Conservation (phyloP, 2,113 vertebrate genomes). For the Oncorhynchus tshawytscha region DNA sequence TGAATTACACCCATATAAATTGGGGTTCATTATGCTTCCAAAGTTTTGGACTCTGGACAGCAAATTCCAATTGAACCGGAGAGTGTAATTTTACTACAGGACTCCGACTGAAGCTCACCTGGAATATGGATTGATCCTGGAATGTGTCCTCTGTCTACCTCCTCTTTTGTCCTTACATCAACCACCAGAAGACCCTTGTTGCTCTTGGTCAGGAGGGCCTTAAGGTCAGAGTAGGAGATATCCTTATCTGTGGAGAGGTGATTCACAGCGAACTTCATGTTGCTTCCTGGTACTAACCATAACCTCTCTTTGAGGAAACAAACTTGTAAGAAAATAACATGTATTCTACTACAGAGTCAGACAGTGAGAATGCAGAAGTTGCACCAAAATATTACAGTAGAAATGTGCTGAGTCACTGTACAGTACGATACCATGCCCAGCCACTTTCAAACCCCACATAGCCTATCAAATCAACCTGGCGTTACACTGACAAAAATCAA, state of each 20-base stretch:
- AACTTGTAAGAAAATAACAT: too few relatives aligned
- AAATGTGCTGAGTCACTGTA: too few relatives aligned
- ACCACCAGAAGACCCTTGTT: conserved; percentile 62
- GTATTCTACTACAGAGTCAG: too few relatives aligned
- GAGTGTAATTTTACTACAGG: not conserved
- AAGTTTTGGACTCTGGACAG: not conserved
- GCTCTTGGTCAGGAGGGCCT: conserved; percentile 55
- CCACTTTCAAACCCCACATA: too few relatives aligned
- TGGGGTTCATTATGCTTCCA: not conserved
- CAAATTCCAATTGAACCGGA: not conserved
- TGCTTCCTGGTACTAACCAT: too few relatives aligned
- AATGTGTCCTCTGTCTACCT: conserved; percentile 70
- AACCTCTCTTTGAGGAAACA: too few relatives aligned
- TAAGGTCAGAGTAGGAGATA: conserved; percentile 70
- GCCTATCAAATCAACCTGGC: too few relatives aligned
- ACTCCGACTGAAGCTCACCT: conserved; percentile 42
- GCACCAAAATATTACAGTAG: too few relatives aligned
- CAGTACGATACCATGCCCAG: too few relatives aligned
- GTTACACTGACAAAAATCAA: too few relatives aligned
- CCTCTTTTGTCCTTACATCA: conserved; percentile 71
- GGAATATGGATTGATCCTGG: conserved; percentile 72
- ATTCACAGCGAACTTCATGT: too few relatives aligned
- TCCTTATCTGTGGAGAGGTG: conserved; percentile 35
- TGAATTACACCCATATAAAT: not conserved
- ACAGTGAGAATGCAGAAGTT: too few relatives aligned